Percentiles rank a stretch among this genome's conserved stretches.
These are phyloP conservation scores for Podarcis muralis DNA, from an alignment of 2,113 vertebrate genomes.

Conservation along the genomic window DNA sequence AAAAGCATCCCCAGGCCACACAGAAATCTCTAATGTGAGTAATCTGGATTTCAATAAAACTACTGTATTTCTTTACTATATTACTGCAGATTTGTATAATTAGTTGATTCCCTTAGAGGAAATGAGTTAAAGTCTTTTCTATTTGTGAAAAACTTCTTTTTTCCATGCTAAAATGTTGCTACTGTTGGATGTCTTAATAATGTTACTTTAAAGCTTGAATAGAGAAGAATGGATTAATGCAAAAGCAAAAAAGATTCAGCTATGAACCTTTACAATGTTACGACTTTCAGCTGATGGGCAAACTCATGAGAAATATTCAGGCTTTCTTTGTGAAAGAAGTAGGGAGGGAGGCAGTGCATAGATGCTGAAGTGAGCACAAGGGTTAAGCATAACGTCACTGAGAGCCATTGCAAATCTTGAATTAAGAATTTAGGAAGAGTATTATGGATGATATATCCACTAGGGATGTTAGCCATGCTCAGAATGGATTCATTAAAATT, in stretches of 20 bases:
- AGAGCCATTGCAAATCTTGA: background rate
- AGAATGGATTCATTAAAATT: background rate
- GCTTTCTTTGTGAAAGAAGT: background rate
- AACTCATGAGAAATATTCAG: background rate
- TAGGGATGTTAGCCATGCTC: background rate
- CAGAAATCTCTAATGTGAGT: slow-evolving; percentile 54
- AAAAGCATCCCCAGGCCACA: slow-evolving; percentile 51
- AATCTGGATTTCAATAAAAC: slow-evolving; percentile 67
- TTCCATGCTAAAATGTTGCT: slow-evolving; percentile 56
- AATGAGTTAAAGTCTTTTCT: slow-evolving; percentile 54
- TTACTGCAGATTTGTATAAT: slow-evolving; percentile 74
- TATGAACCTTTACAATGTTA: slow-evolving; percentile 38
- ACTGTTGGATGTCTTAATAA: slow-evolving; percentile 54
- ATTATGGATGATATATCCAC: background rate
- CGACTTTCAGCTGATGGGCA: background rate
- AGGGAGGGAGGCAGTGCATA: background rate
- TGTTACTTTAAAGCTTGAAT: background rate
- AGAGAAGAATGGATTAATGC: slow-evolving; percentile 37
- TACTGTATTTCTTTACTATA: slow-evolving; percentile 60
- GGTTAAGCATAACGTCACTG: background rate
- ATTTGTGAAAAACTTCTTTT: slow-evolving; percentile 53
- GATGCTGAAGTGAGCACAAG: background rate
- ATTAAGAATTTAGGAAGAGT: too few relatives aligned
- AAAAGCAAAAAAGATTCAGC: slow-evolving; percentile 1
- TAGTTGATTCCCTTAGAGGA: slow-evolving; percentile 68